phyloP scores from a whole-genome alignment of 2,113 vertebrate species.

The Melanerpes aurifrons region DNA sequence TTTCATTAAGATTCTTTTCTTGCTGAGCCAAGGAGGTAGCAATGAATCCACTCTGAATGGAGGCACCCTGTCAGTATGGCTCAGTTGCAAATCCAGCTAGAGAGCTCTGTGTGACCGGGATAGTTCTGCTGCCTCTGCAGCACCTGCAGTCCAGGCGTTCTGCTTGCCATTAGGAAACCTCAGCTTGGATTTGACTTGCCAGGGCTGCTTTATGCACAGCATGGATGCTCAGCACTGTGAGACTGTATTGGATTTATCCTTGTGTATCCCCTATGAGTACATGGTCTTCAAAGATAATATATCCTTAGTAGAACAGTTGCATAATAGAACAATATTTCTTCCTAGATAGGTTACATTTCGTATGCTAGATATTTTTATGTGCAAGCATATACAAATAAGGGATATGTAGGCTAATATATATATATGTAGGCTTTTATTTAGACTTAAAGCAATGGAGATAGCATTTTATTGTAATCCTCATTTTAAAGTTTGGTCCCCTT shows the following conservation, averaged over 20 bases:
- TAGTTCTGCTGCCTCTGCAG: slow-evolving; percentile 6
- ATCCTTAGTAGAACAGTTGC: slow-evolving; percentile 25
- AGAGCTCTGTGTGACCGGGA: neutral
- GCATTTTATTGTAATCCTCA: neutral
- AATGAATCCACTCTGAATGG: neutral
- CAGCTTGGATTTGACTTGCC: neutral
- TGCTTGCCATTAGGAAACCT: neutral
- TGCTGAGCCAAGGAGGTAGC: neutral
- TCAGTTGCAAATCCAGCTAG: neutral
- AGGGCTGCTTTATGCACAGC: neutral
- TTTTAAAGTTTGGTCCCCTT: neutral
- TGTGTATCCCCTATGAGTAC: neutral
- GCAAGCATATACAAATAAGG: neutral
- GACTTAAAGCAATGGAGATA: fast-evolving
- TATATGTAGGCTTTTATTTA: neutral
- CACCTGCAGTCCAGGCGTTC: neutral
- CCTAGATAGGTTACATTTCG: neutral
- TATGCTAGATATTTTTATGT: neutral
- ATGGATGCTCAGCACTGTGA: neutral
- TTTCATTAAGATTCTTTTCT: neutral
- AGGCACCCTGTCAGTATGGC: neutral
- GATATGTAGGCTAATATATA: neutral
- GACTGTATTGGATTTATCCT: neutral
- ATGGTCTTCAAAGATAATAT: neutral
- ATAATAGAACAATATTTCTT: neutral